Percentiles rank a stretch among this genome's conserved stretches.
Conservation (phyloP, 2,797 vertebrate genomes). For the Chiloscyllium punctatum region DNA sequence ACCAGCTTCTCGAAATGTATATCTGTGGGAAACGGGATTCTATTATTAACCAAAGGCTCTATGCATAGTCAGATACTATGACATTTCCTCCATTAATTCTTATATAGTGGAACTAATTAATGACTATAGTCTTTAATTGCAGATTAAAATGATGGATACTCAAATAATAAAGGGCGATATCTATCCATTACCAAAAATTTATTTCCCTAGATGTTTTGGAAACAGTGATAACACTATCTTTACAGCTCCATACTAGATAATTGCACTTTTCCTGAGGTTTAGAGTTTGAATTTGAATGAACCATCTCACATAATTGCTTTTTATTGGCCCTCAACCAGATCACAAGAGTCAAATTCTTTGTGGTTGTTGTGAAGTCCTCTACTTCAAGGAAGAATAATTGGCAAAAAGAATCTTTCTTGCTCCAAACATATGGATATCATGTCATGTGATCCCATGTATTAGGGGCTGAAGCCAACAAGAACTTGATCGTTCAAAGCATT, state of each 20-base stretch:
- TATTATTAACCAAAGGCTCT: not conserved
- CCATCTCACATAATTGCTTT: not conserved
- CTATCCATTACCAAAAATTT: not conserved
- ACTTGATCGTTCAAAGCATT: not conserved
- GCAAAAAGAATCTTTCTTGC: not conserved
- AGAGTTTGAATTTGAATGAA: not conserved
- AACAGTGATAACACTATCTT: not conserved
- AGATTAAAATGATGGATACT: not conserved
- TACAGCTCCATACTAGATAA: not conserved
- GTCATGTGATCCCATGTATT: not conserved
- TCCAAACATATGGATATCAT: not conserved
- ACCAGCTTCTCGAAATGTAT: slow-evolving; percentile 36
- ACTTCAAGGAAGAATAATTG: not conserved
- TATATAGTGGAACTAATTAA: not conserved
- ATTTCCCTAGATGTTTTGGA: not conserved
- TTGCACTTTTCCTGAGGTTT: slow-evolving; percentile 10
- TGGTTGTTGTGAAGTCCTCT: not conserved
- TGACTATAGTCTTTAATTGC: not conserved
- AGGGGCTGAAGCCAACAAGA: not conserved
- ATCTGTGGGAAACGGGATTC: slow-evolving; percentile 11
- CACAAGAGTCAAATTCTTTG: not conserved
- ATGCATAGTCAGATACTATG: slow-evolving; percentile 8
- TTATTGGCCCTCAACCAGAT: slow-evolving; percentile 21
- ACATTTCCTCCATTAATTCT: not conserved
- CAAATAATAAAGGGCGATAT: not conserved